Base-by-base conservation (phyloP, 1,140 invertebrate genomes). In the Drosophila navojoa region DNA sequence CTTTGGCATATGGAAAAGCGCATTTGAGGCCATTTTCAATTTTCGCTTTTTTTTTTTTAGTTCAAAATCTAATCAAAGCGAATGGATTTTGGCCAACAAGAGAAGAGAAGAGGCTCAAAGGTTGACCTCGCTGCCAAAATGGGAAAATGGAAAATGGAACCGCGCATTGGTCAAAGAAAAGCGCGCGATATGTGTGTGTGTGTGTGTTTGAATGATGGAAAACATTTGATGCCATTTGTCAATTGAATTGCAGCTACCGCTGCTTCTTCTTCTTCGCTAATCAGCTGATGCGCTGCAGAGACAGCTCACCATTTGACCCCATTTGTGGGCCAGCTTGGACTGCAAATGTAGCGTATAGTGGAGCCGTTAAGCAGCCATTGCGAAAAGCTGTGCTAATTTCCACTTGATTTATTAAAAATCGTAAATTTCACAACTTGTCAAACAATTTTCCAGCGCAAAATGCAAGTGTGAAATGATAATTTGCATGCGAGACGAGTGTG, bases 51-150 rank as follows among this genome's bases (percentile, higher is more conserved):
- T 47, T 9, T 54, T 32, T 45, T 32, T 35, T 27, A 49, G 27
- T 27, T 76, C 66, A 47, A 79, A 89, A 87, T 69, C 79, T 87
- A 87, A 87, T 87, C 82, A 87, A 89, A 71, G 50, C 68, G 72
- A 85, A 86, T 85, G 81, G 54, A 81, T 77, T 68, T 19, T 57
- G 71, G 45, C 44, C 52, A 16, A 44, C 61, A 61, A 54, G 15
- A 16, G 13, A 5, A n/a, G 15, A 16, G 13, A 11, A 19, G 10
- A 47, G 13, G 63, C 71, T 69, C 64, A 73, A 73, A 73, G 52
- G 57, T 75, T 79, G 79, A 82, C 76, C 57, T 58, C 50, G 71
- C 60, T 54, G 3, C 27, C 22, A 5, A 13, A 29, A 29, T 44
- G 16, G 9, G 25, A 29, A 52, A 52, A 50, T 50, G 27, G 27